Conservation (phyloP, 2,888 invertebrate species). For the Nudaria mundana region DNA sequence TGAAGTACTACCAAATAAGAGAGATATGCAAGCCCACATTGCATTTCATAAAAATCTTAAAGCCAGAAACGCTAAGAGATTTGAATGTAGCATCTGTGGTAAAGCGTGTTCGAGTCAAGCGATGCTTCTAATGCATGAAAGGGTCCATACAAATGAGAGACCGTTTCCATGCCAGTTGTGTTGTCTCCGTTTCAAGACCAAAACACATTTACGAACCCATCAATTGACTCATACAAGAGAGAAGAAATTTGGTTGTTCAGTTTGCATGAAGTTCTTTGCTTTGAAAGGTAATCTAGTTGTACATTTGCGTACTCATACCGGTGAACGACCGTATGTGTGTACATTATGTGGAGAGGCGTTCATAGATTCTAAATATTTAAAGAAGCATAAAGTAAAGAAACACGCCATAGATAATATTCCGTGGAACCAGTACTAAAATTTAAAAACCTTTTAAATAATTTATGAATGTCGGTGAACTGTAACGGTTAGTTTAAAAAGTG, state of each 20-base stretch:
- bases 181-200: conserved; percentile 70
- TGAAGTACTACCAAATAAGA: conserved; percentile 57
- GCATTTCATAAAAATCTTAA: conserved; percentile 50
- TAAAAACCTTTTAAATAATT: conserved; percentile 12
- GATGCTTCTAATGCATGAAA: conserved; percentile 74
- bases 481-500: too few relatives aligned
- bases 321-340: conserved; percentile 74
- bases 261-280: conserved; percentile 78
- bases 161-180: conserved; percentile 72
- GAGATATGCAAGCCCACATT: conserved; percentile 57
- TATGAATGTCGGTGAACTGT: too few relatives aligned
- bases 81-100: conserved; percentile 67
- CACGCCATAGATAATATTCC: conserved; percentile 67
- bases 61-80: conserved; percentile 54
- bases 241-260: conserved; percentile 76
- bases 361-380: conserved; percentile 77
- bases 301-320: conserved; percentile 75
- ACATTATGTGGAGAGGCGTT: conserved; percentile 70
- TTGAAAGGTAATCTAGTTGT: conserved; percentile 75
- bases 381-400: conserved; percentile 74
- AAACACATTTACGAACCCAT: conserved; percentile 73
- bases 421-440: conserved; percentile 60
- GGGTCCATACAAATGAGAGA: conserved; percentile 75
- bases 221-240: conserved; percentile 76
- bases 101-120: conserved; percentile 74